These are phyloP conservation scores for Platerodrilus igneus DNA, from an alignment of 2,888 invertebrate genomes.

Conservation along the genomic window DNA sequence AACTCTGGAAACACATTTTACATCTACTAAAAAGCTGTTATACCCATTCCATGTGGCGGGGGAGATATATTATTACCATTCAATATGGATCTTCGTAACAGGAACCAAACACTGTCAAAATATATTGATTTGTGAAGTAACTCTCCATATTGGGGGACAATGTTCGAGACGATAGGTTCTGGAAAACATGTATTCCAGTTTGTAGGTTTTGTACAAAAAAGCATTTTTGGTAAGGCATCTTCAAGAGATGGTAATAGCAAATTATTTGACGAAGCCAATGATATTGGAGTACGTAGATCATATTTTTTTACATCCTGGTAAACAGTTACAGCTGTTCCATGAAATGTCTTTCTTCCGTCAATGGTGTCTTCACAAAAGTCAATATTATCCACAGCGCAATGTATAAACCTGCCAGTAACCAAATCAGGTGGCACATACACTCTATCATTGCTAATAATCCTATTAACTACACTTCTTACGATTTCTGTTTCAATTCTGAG, in stretches of 20 bases:
- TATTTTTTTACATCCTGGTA: slow-evolving; percentile 6
- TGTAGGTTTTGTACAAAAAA: slow-evolving; percentile 3
- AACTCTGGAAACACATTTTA: slow-evolving; percentile 4
- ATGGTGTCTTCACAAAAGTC: slow-evolving; percentile 9
- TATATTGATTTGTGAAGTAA: slow-evolving; percentile 1
- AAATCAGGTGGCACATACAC: slow-evolving; percentile 2
- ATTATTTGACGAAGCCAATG: slow-evolving; percentile 3
- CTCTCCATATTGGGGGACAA: background rate
- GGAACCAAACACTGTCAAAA: slow-evolving; percentile 1
- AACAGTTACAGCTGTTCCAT: slow-evolving; percentile 8
- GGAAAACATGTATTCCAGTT: slow-evolving; percentile 6
- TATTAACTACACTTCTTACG: no score
- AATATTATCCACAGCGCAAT: slow-evolving; percentile 8
- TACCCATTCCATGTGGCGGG: slow-evolving; percentile 8
- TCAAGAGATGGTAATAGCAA: slow-evolving; percentile 4
- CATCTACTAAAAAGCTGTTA: slow-evolving; percentile 3
- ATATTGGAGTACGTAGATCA: slow-evolving; percentile 4
- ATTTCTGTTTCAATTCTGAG: no score
- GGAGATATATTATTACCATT: background rate
- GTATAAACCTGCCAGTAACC: slow-evolving; percentile 6
- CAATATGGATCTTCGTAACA: slow-evolving; percentile 5
- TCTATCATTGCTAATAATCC: no score
- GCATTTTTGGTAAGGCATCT: slow-evolving; percentile 2
- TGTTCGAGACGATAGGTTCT: slow-evolving; percentile 3
- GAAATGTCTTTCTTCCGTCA: slow-evolving; percentile 6